A percentile compares a stretch with the other conserved stretches of the same genome.
These are phyloP conservation scores for Rhagonycha fulva DNA, from an alignment of 2,888 invertebrate species.

Conservation along the genomic window DNA sequence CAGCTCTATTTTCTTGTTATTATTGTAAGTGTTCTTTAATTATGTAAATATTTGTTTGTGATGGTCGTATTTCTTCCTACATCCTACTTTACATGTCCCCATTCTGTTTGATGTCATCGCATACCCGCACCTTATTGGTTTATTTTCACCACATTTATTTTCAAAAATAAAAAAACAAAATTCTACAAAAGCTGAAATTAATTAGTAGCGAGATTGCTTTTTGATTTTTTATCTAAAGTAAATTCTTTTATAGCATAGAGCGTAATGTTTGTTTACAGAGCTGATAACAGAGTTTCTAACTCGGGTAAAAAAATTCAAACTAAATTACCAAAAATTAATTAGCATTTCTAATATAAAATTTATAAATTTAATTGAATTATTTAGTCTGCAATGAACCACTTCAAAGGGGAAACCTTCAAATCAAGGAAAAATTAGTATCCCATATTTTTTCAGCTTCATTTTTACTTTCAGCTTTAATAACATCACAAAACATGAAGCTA, in stretches of 20 bases:
- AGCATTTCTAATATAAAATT: neutral
- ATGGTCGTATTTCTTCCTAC: neutral
- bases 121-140: neutral
- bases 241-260: neutral
- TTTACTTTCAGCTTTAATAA: neutral
- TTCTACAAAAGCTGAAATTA: neutral
- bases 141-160: neutral
- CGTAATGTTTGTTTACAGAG: neutral
- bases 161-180: neutral
- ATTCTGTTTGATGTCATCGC: neutral
- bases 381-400: neutral
- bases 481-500: neutral
- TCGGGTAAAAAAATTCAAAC: neutral
- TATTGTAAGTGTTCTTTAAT: neutral
- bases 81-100: neutral
- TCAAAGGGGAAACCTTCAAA: neutral
- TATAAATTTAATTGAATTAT: neutral
- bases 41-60: neutral
- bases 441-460: neutral
- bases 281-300: neutral
- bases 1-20: neutral
- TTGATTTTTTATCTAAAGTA: neutral
- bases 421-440: neutral
- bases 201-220: neutral
- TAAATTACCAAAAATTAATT: neutral